A percentile compares a stretch with the other conserved stretches of the same genome.
These are phyloP conservation scores for Scleropages formosus DNA, from an alignment of 2,797 vertebrate species.

Conservation along the genomic window DNA sequence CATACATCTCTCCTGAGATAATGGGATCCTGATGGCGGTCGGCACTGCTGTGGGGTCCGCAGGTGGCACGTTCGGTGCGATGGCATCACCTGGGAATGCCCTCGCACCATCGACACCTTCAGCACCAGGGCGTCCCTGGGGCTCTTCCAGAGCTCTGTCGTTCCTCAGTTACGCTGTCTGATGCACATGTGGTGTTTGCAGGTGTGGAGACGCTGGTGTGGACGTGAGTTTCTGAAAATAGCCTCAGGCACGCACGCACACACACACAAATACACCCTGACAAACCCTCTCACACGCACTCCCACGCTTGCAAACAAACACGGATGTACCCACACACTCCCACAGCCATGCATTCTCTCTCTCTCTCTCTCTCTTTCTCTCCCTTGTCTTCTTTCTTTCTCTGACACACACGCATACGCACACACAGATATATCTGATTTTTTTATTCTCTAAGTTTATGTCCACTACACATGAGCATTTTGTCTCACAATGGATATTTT, in stretches of 20 bases:
- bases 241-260: not conserved
- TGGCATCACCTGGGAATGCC: too few species aligned
- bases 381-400: conserved; percentile 28
- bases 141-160: not conserved
- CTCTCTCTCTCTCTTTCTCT: conserved; percentile 36
- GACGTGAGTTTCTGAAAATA: not conserved
- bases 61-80: too few species aligned
- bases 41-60: too few species aligned
- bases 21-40: too few species aligned
- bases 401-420: conserved; percentile 2
- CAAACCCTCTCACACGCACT: not conserved
- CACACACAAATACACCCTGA: not conserved
- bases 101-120: too few species aligned
- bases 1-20: too few species aligned
- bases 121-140: too few species aligned
- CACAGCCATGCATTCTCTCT: conserved; percentile 21
- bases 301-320: not conserved
- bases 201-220: not conserved
- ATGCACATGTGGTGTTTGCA: not conserved
- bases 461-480: too few species aligned
- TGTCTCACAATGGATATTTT: too few species aligned
- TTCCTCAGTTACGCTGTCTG: too few species aligned
- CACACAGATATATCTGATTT: not conserved
- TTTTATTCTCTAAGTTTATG: too few species aligned
- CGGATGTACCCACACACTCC: not conserved